Conservation (phyloP, 2,113 vertebrate genomes). For the Sialia sialis region DNA sequence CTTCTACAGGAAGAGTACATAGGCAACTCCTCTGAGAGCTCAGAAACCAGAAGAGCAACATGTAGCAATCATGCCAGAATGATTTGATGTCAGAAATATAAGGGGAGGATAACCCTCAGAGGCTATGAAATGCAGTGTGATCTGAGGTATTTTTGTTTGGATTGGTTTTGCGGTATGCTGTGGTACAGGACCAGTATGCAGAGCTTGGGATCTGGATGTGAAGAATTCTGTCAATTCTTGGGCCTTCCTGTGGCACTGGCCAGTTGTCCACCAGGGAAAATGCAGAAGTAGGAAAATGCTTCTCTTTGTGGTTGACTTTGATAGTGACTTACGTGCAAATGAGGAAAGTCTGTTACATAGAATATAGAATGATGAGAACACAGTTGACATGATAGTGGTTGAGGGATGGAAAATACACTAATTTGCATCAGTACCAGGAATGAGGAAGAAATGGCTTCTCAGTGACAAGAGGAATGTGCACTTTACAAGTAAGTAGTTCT, state of each 20-base stretch:
- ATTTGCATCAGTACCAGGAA: neutral
- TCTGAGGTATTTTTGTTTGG: neutral
- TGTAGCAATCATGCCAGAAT: neutral
- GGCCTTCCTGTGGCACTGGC: neutral
- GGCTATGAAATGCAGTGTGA: neutral
- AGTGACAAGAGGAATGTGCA: neutral
- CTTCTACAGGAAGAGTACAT: fast-evolving
- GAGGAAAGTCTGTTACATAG: neutral
- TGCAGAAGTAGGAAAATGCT: neutral
- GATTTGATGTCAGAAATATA: fast-evolving
- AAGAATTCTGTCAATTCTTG: neutral
- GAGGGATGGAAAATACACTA: neutral
- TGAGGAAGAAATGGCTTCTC: neutral
- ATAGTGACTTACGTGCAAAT: neutral
- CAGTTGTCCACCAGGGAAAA: neutral
- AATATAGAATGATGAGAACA: neutral
- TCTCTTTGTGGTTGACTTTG: neutral
- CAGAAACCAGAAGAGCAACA: fast-evolving
- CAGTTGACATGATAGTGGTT: neutral
- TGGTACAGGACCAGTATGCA: neutral
- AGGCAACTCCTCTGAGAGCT: neutral
- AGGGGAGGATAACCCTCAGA: neutral
- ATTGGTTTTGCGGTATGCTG: neutral
- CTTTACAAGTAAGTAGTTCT: neutral
- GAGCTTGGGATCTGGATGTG: neutral